phyloP scores from a whole-genome alignment of 2,797 vertebrate species.

The Chlorospingus flavigularis region DNA sequence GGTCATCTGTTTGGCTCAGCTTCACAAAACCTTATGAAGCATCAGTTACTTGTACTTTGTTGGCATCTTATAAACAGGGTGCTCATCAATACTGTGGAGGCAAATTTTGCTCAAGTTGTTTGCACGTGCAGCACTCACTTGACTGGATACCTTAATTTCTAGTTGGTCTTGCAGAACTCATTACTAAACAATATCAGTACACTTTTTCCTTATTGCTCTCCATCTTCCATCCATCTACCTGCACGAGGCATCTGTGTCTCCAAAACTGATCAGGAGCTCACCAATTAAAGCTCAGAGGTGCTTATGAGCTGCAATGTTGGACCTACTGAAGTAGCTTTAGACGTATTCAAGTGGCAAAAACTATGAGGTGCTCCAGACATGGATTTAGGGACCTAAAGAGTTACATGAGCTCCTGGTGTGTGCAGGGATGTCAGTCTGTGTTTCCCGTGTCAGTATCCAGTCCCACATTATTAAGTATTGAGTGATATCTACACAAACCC shows the following conservation, averaged over 20 bases:
- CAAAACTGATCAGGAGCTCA: neutral
- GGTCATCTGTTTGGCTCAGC: neutral
- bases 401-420: neutral
- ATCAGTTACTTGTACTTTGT: neutral
- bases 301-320: neutral
- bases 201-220: neutral
- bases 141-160: neutral
- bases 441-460: neutral
- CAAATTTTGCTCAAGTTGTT: neutral
- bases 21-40: neutral
- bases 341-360: neutral
- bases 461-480: neutral
- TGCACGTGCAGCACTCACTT: neutral
- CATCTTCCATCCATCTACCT: neutral
- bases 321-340: neutral
- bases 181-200: neutral
- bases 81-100: neutral
- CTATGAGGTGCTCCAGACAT: neutral
- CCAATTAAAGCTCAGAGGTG: neutral
- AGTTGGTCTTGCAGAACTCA: neutral
- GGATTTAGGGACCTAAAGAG: neutral
- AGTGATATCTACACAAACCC: neutral
- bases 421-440: neutral
- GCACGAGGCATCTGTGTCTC: accelerated
- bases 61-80: neutral